A percentile compares a stretch with the other conserved stretches of the same genome.
Evolutionary conservation across 2,113 vertebrate species (phyloP).

Genomic region (Oreochromis niloticus): DNA sequence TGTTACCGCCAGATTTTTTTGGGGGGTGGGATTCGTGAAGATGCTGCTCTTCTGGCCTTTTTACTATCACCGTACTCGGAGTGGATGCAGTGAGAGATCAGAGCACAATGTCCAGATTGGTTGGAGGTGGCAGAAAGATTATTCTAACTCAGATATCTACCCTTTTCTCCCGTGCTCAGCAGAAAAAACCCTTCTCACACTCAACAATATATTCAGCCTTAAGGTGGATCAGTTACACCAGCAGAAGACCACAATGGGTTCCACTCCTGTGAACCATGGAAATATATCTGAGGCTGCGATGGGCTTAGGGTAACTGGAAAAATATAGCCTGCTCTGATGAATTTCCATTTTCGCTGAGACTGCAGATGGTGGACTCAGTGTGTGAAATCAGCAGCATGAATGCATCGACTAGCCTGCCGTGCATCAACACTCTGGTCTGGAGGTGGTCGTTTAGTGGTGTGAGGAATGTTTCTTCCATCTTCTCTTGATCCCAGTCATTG

Average conservation of each 20-base stretch:
- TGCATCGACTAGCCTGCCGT: neutral
- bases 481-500: neutral
- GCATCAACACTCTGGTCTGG: neutral
- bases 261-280: neutral
- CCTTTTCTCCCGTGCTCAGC: neutral
- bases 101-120: neutral
- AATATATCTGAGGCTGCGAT: neutral
- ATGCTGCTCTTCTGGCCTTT: neutral
- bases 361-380: neutral
- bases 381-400: neutral
- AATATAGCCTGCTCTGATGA: neutral
- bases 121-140: neutral
- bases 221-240: neutral
- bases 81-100: neutral
- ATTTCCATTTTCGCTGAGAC: neutral
- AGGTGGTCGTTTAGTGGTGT: neutral
- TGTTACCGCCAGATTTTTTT: neutral
- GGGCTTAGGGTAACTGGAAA: neutral
- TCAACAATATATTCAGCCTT: neutral
- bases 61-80: neutral
- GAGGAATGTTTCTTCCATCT: neutral
- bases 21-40: neutral
- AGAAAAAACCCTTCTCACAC: neutral
- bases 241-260: neutral
- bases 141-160: neutral